Evolutionary conservation across 2,888 invertebrate species (phyloP).

Genomic region (Aphidoletes aphidimyza): DNA sequence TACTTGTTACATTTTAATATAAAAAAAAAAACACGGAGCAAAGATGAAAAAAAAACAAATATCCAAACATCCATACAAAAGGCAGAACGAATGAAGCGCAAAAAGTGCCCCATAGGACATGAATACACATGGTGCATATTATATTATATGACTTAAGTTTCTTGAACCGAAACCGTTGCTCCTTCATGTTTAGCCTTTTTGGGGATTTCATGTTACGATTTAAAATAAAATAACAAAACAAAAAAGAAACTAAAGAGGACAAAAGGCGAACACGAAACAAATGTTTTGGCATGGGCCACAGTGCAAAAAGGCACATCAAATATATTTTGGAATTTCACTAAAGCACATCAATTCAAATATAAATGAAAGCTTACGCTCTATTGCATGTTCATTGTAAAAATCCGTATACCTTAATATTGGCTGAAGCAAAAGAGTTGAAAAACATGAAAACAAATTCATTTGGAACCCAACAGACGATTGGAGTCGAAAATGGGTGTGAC

Average conservation of each 20-base stretch:
- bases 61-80: too few species aligned
- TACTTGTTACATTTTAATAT: not conserved
- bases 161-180: not conserved
- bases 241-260: too few species aligned
- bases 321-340: not conserved
- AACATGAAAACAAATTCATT: not conserved
- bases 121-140: conserved; percentile 52
- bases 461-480: not conserved
- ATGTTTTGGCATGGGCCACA: not conserved
- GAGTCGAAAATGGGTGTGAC: not conserved
- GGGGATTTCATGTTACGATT: not conserved
- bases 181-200: not conserved
- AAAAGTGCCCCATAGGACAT: conserved; percentile 33
- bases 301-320: not conserved
- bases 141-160: conserved; percentile 11
- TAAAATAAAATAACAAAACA: not conserved
- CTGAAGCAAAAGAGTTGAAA: too few species aligned
- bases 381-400: not conserved
- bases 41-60: not conserved
- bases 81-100: not conserved
- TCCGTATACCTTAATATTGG: too few species aligned
- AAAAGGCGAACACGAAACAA: conserved; percentile 9
- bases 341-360: not conserved
- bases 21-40: not conserved
- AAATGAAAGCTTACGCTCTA: not conserved